Base-by-base conservation (phyloP, 2,797 vertebrate species). In the Mastacembelus armatus region DNA sequence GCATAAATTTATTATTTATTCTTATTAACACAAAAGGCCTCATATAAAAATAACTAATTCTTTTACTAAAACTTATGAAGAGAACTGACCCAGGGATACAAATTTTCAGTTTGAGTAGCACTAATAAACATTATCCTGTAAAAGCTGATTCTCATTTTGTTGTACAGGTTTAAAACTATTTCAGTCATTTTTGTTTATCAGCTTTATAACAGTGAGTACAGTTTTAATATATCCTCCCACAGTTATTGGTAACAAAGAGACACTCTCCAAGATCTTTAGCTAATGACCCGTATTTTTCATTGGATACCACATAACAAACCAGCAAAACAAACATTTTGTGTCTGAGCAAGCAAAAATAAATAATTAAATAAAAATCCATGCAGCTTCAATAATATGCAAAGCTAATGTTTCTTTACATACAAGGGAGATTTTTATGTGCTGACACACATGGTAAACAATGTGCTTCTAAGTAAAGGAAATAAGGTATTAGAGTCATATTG, bases 401-500 rank as follows among this genome's bases (percentile, higher is more conserved):
- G n/a, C n/a, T n/a, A n/a, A n/a, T 5, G 19, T 48, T 44, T 54
- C 24, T 68, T 56, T 47, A 27, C 63, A 58, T 39, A 10, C 33
- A 14, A 56, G 50, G 48, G 44, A 49, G 51, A 44, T 71, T 44
- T 60, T 30, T 26, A 26, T 2, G 26, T 4, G 3, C 45, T 27
- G 65, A 60, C 52, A 14, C 62, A 47, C 62, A 43, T 55, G 26
- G 62, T 10, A 7, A 69, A 61, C 76, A n/a, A 22, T 22, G 42
- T 32, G 57, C 30, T 19, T 79, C 66, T 59, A 70, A 76, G 51
- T 56, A 62, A 61, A 61, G 66, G 54, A 68, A 61, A 67, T 44
- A 26, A 90, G 85, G 93, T 91, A 94, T 93, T 93, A 93, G 68
- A 68, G 85, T 86, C 88, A 89, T 93, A 93, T 93, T 92, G 92